Base-by-base conservation (phyloP, 2,113 vertebrate genomes). In the Cyprinodon variegatus region DNA sequence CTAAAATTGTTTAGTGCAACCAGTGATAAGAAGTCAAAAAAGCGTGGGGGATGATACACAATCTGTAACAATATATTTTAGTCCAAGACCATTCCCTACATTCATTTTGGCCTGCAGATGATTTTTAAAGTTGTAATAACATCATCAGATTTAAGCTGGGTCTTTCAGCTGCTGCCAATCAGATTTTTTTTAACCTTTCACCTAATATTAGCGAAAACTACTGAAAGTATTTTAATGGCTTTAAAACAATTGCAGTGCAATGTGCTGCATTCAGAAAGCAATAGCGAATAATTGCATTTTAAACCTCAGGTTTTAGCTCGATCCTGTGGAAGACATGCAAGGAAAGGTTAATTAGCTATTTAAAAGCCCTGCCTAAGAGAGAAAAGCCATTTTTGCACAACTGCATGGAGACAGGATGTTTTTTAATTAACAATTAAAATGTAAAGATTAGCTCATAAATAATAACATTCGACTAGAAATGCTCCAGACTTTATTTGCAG, bases 281-380 rank as follows among this genome's bases (percentile, higher is more conserved):
- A 61, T 77, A 81, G 82, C 76, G 83, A 76, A 82, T 39, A 77
- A 81, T 43, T 41, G 74, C 36, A 68, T 80, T 81, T 74, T 62
- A 77, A 82, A 84, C 40, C 22, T 82, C 76, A 48, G 38, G 79
- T 86, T 90, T 76, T 48, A 80, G 86, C 83, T 71, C 73, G 83
- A 76, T 76, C 83, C 78, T 83, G 72, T 80, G 91, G 89, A 93
- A 93, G 89, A 92, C 91, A 64, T 84, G 82, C 83, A 72, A 29
- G 76, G 74, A 84, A 89, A 88, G 80, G 89, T 89, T 88, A 62
- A 88, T 89, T 77, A 86, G 84, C 86, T 90, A 66, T 69, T 85
- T 81, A 83, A 88, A 86, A 85, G 88, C 82, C 81, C 89, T 81
- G 78, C 70, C 77, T 67, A 45, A 85, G 77, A 72, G 77, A 90